Evolutionary conservation across 1,140 invertebrate species (phyloP), one percentile per base, ranked within the genome.

Genomic region (Drosophila kepulauana): DNA sequence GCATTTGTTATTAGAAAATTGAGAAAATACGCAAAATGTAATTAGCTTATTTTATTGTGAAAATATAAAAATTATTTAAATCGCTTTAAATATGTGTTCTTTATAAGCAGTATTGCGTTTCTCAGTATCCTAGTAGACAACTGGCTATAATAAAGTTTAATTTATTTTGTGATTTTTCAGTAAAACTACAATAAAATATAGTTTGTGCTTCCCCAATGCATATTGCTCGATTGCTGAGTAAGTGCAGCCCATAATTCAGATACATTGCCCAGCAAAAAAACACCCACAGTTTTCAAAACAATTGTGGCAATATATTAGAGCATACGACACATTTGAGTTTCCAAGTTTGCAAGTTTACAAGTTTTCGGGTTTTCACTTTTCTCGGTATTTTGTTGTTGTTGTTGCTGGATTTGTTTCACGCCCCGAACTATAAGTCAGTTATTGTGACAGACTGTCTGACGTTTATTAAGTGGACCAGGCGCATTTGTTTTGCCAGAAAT

Each of bases 361-460:
- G 41, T 43, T 56, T 66, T 62, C 30, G 46, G 30, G 11, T 38
- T 63, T 63, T 63, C 59, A 62, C 46, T 64, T 64, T 35, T 64
- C n/a, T 11, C 45, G 5, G n/a, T 43, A 25, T 33, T 54, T 30
- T 52, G 2, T 10, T 11, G 2, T n/a, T 30, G 1, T 5, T 54
- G 6, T 28, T 45, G 20, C 3, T 25, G 20, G 20, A 25, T 25
- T 3, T 25, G 20, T 56, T 48, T 61, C 41, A 56, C 51, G 20
- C 64, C 49, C 33, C 57, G 57, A 41, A 43, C 43, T 33, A 49
- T 78, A 78, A 75, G 76, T 78, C 64, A 86, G 75, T 46, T 68
- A 64, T 48, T 71, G 77, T 78, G 85, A 88, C 72, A 63, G 80
- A 74, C 73, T 82, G 63, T 75, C 82, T 72, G 84, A 84, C 82